These are phyloP conservation scores for Lasioglossum lativentre DNA, from an alignment of 2,888 invertebrate species.

Conservation along the genomic window DNA sequence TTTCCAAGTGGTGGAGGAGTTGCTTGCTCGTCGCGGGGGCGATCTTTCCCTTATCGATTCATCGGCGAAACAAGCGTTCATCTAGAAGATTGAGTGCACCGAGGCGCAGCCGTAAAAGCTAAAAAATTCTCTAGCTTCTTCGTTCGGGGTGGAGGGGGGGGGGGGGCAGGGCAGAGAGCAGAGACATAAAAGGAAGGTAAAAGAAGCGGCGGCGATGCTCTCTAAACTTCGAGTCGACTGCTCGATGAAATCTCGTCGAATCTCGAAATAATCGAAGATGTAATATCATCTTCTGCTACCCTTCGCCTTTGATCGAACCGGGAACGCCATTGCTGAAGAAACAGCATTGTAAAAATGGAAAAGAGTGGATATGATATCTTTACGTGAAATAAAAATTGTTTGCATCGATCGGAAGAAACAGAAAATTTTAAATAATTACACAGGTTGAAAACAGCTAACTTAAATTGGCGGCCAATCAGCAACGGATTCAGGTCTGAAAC, in stretches of 20 bases:
- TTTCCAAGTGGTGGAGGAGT: not conserved
- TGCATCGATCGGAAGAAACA: no score
- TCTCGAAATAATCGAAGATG: conserved; percentile 5
- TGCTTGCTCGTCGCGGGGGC: not conserved
- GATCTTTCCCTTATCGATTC: conserved; percentile 25
- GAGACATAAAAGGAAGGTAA: not conserved
- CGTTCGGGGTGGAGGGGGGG: not conserved
- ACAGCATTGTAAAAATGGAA: not conserved
- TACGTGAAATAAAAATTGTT: not conserved
- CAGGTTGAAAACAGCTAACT: no score
- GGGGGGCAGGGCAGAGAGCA: not conserved
- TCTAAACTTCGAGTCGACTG: not conserved
- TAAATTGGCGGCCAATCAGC: not conserved
- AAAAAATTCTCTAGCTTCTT: conserved; percentile 16
- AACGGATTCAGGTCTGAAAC: not conserved
- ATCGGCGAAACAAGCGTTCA: conserved; percentile 25
- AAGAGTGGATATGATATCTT: not conserved
- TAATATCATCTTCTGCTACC: not conserved
- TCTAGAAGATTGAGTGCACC: conserved; percentile 22
- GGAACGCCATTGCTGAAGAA: not conserved
- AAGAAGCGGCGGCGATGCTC: not conserved
- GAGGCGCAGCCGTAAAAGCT: conserved; percentile 10
- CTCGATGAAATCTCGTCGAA: not conserved
- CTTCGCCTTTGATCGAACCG: not conserved
- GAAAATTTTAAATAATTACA: no score